phyloP scores from a whole-genome alignment of 2,797 vertebrate genomes.

The Pseudocheirus occidentalis region DNA sequence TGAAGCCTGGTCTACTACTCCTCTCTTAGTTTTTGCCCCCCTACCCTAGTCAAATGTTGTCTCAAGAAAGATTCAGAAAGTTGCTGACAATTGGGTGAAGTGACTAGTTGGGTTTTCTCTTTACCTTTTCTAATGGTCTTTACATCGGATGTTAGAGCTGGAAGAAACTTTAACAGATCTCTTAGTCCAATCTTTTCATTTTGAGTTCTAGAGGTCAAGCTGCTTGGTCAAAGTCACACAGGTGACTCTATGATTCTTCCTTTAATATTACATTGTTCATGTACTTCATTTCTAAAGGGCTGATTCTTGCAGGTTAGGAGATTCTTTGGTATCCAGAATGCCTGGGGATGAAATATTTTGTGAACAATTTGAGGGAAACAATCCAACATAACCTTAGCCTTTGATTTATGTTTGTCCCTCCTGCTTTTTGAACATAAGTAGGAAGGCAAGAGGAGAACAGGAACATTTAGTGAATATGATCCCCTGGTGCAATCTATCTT shows the following conservation, averaged over 20 bases:
- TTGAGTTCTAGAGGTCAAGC: not conserved
- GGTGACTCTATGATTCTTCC: not conserved
- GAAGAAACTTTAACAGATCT: not conserved
- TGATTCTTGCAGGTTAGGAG: not conserved
- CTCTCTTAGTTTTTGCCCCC: not conserved
- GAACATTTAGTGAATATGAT: constrained; percentile 72
- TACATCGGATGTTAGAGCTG: not conserved
- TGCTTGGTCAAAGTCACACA: not conserved
- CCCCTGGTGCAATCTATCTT: constrained; percentile 76
- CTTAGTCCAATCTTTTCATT: not conserved
- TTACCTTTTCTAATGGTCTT: not conserved
- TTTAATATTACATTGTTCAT: not conserved
- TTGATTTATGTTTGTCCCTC: constrained; percentile 77
- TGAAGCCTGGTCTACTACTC: not conserved
- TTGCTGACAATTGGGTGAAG: not conserved
- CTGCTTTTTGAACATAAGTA: constrained; percentile 75
- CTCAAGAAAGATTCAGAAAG: not conserved
- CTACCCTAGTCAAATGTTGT: not conserved
- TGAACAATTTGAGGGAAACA: not conserved
- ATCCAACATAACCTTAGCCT: not conserved
- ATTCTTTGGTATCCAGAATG: not conserved
- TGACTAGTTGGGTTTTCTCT: not conserved
- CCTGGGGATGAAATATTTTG: not conserved
- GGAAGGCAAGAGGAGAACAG: constrained; percentile 75
- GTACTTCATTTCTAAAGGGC: not conserved